Evolutionary conservation across 92 coral and sea anemone species (phyloP), one percentile per base, ranked within the genome.

Genomic region (Phymanthus crucifer): DNA sequence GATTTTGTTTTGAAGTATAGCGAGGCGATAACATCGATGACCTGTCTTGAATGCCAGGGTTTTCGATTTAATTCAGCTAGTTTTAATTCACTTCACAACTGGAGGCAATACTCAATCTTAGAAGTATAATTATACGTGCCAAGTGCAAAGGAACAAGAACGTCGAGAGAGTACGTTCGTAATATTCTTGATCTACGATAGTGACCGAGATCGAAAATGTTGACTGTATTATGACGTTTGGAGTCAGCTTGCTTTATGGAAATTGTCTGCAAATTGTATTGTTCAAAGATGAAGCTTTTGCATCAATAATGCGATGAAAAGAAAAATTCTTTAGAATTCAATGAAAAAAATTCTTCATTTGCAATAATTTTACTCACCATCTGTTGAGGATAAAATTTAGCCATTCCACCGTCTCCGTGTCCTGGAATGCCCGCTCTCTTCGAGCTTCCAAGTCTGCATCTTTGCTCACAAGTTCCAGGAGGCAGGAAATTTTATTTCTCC

Each of bases 341-440:
- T 5, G 6, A 24, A 36, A 73, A 43, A 21, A 43, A 14, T n/a
- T n/a, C n/a, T n/a, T n/a, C n/a, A n/a, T n/a, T n/a, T n/a, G n/a
- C n/a, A 16, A 17, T 76, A 19, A 26, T 40, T 21, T 32, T 32
- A 27, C 93, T 87, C 37, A 92, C 97, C 97, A 92, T 87, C 97
- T 79, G 56, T 92, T 92, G 9, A 92, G 78, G 47, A 92, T 80
- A 48, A 92, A 92, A 73, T 92, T 92, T 58, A 92, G 72, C 97
- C 97, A 92, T 74, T 92, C 97, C 3, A 85, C 94, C 10, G 97
- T 92, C 73, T 92, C 97, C 12, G 90, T 78, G 79, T 90, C 80
- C 27, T 81, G 70, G 85, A 90, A 76, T 10, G 97, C 94, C 61
- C 79, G 50, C 36, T 81, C 84, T 73, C 94, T 70, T 18, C 85